Percentiles rank a stretch among this genome's conserved stretches.
Conservation (phyloP, 2,113 vertebrate genomes). For the Tetrao urogallus region DNA sequence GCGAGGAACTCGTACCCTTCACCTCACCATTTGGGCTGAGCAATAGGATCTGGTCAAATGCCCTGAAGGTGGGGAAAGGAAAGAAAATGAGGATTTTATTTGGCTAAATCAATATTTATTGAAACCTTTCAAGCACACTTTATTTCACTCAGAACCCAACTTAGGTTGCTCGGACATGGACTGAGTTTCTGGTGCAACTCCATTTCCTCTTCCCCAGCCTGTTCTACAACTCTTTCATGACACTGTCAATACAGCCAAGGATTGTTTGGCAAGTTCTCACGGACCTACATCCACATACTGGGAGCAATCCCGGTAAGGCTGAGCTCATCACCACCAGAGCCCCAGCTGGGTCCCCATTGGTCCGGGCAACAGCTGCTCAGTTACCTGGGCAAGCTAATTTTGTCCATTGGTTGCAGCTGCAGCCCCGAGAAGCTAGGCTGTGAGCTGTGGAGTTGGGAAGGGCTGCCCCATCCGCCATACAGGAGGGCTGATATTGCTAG, state of each 20-base stretch:
- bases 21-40: conserved; percentile 26
- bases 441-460: rapidly evolving
- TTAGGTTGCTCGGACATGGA: not conserved
- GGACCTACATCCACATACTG: not conserved
- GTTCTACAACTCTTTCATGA: not conserved
- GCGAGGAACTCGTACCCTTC: not conserved
- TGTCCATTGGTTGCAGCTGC: not conserved
- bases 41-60: conserved; percentile 49
- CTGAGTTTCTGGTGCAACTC: not conserved
- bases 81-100: conserved; percentile 31
- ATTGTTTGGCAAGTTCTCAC: not conserved
- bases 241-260: rapidly evolving
- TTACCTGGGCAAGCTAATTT: not conserved
- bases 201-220: rapidly evolving
- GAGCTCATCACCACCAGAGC: not conserved
- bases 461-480: rapidly evolving
- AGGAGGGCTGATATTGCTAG: not conserved
- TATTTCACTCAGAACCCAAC: not conserved
- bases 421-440: not conserved
- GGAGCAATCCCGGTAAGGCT: not conserved
- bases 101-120: conserved; percentile 53
- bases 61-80: not conserved
- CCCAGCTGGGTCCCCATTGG: not conserved
- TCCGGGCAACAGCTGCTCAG: not conserved
- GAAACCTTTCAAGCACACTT: conserved; percentile 17